Conservation (phyloP, 2,888 invertebrate species). For the Erannis defoliaria region DNA sequence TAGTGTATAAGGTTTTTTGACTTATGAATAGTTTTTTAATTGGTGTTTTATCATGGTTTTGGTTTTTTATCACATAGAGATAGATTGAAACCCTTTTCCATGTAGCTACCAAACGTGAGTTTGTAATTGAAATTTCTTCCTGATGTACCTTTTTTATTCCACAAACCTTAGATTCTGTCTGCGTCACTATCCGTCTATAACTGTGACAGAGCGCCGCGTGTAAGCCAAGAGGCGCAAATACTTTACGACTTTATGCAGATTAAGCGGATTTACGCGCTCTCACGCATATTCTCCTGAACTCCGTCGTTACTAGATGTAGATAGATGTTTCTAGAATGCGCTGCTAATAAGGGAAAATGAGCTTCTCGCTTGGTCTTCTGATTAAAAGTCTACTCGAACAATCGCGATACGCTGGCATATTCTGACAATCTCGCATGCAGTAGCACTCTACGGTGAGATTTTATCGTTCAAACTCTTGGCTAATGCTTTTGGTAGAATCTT, state of each 20-base stretch:
- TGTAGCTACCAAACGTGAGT: too few relatives aligned
- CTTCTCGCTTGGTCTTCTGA: neutral
- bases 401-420: neutral
- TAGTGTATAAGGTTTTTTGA: too few relatives aligned
- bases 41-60: too few relatives aligned
- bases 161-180: conserved; percentile 12
- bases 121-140: too few relatives aligned
- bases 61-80: too few relatives aligned
- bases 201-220: conserved; percentile 28
- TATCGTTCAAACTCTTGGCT: neutral
- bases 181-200: conserved; percentile 12
- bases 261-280: conserved; percentile 46
- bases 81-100: too few relatives aligned
- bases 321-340: conserved; percentile 26
- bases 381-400: neutral
- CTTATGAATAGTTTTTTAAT: too few relatives aligned
- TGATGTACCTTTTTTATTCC: neutral
- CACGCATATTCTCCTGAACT: conserved; percentile 39
- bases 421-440: neutral
- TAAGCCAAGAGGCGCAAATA: conserved; percentile 40
- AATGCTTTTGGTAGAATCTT: too few relatives aligned
- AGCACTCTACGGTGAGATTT: neutral
- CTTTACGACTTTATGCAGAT: conserved; percentile 54
- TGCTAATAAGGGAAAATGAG: conserved; percentile 24
- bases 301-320: conserved; percentile 42